Evolutionary conservation across 2,888 invertebrate genomes (phyloP), one percentile per base, ranked within the genome.

Genomic region (Agrenia bidenticulata): DNA sequence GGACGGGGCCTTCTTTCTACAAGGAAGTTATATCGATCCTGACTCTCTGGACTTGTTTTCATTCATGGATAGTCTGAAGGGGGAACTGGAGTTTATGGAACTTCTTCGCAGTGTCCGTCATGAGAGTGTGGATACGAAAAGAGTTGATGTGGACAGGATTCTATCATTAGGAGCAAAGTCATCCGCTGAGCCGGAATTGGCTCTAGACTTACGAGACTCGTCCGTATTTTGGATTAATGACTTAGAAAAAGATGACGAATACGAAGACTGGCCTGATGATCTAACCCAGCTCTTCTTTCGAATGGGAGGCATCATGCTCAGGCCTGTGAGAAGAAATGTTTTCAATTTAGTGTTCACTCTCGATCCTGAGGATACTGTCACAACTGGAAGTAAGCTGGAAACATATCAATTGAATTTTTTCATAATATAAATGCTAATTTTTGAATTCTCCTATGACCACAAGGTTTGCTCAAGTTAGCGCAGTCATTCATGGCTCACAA

Each of bases 261-360:
- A 97, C 79, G 84, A 85, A 27, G 85, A 90, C 63, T 99, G 97
- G 98, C 90, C 94, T 0, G 83, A 87, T 1, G 91, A 90, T 41
- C 86, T 93, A 61, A 90, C 90, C 83, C 94, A 97, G 77, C 82
- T 99, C 69, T 82, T 99, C 70, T 84, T 96, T 67, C 97, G 98
- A n/a, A 94, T 95, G 0, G 99, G 95, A 79, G 97, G 97, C 0
- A 98, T 98, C 62, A 97, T 98, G 95, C 82, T 99, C 67, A 84
- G 98, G 71, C 92, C 91, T 78, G 85, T 93, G 76, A 84, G 90
- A 65, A 87, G 90, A 76, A 94, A 94, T 81, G 76, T 76, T 5
- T 76, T 76, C 39, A 76, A 76, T 59, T 50, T 76, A 0, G 61
- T 76, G 4, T 57, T 76, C 7, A 73, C 74, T 2, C 60, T 76